These are phyloP conservation scores for Caenorhabditis sp. DNA, from an alignment of 2,888 invertebrate genomes.

Conservation along the genomic window DNA sequence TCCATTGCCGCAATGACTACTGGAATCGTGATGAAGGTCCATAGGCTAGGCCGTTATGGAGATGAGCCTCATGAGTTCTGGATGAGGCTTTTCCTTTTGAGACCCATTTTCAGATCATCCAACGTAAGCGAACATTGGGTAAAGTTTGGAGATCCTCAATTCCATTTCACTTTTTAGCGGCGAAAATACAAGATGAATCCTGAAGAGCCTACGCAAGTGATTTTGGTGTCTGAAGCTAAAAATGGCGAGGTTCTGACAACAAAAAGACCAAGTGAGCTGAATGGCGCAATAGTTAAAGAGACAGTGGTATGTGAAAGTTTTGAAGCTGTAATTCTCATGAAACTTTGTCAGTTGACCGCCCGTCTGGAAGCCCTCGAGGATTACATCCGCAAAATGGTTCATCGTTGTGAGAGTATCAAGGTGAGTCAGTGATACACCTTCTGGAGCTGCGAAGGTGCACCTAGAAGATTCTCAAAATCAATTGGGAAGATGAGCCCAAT, in stretches of 20 bases:
- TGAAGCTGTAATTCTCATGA: too few species aligned
- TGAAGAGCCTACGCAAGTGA: slow-evolving; percentile 61
- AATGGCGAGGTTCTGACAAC: slow-evolving; percentile 54
- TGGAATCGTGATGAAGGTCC: slow-evolving; percentile 77
- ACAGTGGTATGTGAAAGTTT: slow-evolving; percentile 23
- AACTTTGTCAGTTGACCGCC: slow-evolving; percentile 35
- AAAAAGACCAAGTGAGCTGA: slow-evolving; percentile 33
- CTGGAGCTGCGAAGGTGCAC: neutral
- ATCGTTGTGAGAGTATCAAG: slow-evolving; percentile 71
- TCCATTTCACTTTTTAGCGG: slow-evolving; percentile 54
- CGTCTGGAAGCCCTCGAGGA: slow-evolving; percentile 67
- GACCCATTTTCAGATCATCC: slow-evolving; percentile 49
- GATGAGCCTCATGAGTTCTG: slow-evolving; percentile 74
- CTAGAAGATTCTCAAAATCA: neutral
- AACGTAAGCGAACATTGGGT: slow-evolving; percentile 31
- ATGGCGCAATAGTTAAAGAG: slow-evolving; percentile 48
- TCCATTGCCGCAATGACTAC: slow-evolving; percentile 79
- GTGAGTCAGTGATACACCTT: too few species aligned
- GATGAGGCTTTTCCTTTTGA: slow-evolving; percentile 69
- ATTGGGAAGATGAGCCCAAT: neutral
- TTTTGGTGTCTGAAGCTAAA: slow-evolving; percentile 54
- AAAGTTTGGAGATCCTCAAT: too few species aligned
- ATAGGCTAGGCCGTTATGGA: slow-evolving; percentile 75
- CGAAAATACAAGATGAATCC: slow-evolving; percentile 59
- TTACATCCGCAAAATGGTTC: slow-evolving; percentile 67